Evolutionary conservation across 2,888 invertebrate species (phyloP).

Genomic region (Drosophila limbata): DNA sequence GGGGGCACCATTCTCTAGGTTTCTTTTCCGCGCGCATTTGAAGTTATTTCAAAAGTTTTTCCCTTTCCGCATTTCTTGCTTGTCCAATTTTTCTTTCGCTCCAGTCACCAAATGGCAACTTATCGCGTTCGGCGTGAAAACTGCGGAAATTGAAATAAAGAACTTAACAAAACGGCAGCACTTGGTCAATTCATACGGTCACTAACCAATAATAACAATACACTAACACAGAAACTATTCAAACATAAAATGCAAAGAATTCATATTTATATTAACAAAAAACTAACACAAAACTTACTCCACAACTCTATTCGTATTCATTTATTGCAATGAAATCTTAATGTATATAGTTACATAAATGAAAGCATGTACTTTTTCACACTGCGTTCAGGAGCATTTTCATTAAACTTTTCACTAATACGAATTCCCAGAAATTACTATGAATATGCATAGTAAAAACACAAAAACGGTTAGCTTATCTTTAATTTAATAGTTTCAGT

Average conservation of each 20-base stretch:
- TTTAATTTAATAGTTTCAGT: background rate
- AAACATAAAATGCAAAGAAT: slow-evolving; percentile 24
- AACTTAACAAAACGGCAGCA: slow-evolving; percentile 34
- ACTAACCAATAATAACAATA: slow-evolving; percentile 63
- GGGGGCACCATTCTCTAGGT: slow-evolving; percentile 29
- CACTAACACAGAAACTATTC: slow-evolving; percentile 40
- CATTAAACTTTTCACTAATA: too few species aligned
- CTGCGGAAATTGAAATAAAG: slow-evolving; percentile 69
- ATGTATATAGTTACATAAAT: background rate
- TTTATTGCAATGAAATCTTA: slow-evolving; percentile 17
- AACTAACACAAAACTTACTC: slow-evolving; percentile 1
- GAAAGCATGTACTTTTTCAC: background rate
- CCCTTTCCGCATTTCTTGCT: slow-evolving; percentile 27
- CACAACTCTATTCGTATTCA: slow-evolving; percentile 32
- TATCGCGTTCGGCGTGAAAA: slow-evolving; percentile 61
- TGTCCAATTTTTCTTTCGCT: slow-evolving; percentile 40
- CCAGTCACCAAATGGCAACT: slow-evolving; percentile 66
- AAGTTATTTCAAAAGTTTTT: slow-evolving; percentile 71
- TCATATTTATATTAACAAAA: slow-evolving; percentile 19
- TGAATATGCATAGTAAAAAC: background rate
- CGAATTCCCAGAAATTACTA: background rate
- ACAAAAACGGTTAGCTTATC: background rate
- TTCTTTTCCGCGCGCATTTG: slow-evolving; percentile 53
- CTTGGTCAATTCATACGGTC: slow-evolving; percentile 42
- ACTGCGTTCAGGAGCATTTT: background rate